A percentile compares a stretch with the other conserved stretches of the same genome.
These are phyloP conservation scores for Chondrosia reniformis DNA, from an alignment of 37 sponge, comb jelly and placozoan genomes.

Conservation along the genomic window DNA sequence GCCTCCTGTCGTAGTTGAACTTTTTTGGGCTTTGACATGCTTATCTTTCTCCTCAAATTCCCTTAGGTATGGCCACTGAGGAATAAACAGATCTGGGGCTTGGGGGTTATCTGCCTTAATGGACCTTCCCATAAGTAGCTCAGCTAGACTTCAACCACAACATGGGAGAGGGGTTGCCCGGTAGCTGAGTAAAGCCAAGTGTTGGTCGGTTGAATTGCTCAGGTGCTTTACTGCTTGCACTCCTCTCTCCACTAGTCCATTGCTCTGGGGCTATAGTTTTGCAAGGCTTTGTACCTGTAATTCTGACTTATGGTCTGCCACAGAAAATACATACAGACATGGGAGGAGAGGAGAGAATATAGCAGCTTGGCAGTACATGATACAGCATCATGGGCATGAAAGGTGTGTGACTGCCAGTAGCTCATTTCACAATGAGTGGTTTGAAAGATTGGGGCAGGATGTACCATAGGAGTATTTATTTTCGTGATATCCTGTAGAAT, in stretches of 20 bases:
- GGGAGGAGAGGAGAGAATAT: neutral
- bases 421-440: neutral
- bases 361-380: constrained; percentile 1
- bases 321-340: neutral
- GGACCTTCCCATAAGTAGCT: constrained; percentile 12
- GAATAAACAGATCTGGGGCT: neutral
- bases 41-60: neutral
- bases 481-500: too few relatives aligned
- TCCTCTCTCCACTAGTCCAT: neutral
- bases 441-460: too few relatives aligned
- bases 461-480: too few relatives aligned
- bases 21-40: neutral
- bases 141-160: constrained; percentile 16
- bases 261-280: constrained; percentile 24
- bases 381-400: neutral
- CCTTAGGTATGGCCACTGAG: constrained; percentile 7
- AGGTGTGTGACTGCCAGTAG: neutral
- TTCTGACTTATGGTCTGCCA: neutral
- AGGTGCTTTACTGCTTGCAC: constrained; percentile 3
- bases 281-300: neutral
- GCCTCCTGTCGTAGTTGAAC: neutral
- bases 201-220: neutral
- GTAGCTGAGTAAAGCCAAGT: constrained; percentile 6
- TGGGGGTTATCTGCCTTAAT: constrained; percentile 5
- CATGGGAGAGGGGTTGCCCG: constrained; percentile 16